phyloP scores from a whole-genome alignment of 2,113 vertebrate genomes.

The Anhinga rufa region DNA sequence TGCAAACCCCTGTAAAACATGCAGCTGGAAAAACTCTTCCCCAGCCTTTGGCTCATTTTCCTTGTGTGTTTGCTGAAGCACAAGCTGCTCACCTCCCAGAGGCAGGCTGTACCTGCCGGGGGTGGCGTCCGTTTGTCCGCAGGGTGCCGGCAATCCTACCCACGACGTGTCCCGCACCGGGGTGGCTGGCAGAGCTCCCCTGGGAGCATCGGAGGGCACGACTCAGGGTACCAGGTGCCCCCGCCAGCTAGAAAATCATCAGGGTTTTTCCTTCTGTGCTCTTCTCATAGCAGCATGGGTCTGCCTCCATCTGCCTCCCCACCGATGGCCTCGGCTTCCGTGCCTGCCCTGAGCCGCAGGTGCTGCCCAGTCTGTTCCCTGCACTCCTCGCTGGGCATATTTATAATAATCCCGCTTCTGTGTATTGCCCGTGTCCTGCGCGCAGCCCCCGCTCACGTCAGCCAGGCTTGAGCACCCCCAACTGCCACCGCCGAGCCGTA shows the following conservation, averaged over 20 bases:
- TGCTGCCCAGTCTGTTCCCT: accelerated
- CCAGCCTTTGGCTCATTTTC: background rate
- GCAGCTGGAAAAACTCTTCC: background rate
- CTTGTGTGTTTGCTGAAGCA: background rate
- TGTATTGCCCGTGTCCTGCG: background rate
- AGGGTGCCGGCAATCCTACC: background rate
- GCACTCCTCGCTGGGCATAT: accelerated
- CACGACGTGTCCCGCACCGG: accelerated
- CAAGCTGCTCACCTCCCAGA: background rate
- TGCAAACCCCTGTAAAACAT: background rate
- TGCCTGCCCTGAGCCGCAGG: background rate
- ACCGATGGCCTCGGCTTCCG: accelerated
- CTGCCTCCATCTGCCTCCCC: background rate
- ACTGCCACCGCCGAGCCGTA: accelerated
- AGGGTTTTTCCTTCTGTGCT: background rate
- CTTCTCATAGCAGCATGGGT: background rate
- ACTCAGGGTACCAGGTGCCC: background rate
- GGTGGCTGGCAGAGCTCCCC: background rate
- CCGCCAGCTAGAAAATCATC: background rate
- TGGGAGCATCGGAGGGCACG: accelerated
- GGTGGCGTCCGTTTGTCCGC: accelerated
- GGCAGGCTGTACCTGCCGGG: background rate
- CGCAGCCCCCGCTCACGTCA: background rate
- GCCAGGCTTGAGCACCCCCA: too few relatives aligned
- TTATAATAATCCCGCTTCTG: background rate